phyloP scores from a whole-genome alignment of 2,797 vertebrate species.

The Psittacula echo region DNA sequence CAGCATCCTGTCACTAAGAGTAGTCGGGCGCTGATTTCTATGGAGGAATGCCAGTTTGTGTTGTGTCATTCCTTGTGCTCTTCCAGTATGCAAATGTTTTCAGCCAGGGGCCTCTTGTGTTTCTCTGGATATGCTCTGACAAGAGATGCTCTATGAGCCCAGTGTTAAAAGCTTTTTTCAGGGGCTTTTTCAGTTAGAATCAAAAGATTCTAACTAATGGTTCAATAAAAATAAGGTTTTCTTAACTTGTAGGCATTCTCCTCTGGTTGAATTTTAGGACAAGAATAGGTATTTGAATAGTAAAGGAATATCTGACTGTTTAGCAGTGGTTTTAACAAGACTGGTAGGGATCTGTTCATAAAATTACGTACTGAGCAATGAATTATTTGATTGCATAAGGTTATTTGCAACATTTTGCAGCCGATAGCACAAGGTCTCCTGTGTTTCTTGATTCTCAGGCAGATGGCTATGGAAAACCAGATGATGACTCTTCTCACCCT shows the following conservation, averaged over 20 bases:
- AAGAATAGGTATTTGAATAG: neutral
- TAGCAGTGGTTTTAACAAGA: neutral
- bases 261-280: neutral
- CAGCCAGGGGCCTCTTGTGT: neutral
- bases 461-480: slow-evolving; percentile 9
- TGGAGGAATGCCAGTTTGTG: neutral
- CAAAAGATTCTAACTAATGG: neutral
- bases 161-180: neutral
- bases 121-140: neutral
- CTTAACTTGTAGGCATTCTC: neutral
- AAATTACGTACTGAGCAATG: neutral
- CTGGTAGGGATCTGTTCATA: neutral
- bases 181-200: neutral
- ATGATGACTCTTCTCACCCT: neutral
- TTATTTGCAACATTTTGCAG: neutral
- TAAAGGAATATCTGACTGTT: no score
- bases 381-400: neutral
- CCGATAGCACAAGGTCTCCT: neutral
- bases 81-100: neutral
- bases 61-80: neutral
- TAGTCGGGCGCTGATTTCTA: neutral
- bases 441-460: neutral
- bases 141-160: neutral
- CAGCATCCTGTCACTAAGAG: neutral
- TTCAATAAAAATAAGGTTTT: neutral